A percentile compares a stretch with the other conserved stretches of the same genome.
Evolutionary conservation across 92 coral and sea anemone genomes (phyloP).

Genomic region (Ricordea florida): DNA sequence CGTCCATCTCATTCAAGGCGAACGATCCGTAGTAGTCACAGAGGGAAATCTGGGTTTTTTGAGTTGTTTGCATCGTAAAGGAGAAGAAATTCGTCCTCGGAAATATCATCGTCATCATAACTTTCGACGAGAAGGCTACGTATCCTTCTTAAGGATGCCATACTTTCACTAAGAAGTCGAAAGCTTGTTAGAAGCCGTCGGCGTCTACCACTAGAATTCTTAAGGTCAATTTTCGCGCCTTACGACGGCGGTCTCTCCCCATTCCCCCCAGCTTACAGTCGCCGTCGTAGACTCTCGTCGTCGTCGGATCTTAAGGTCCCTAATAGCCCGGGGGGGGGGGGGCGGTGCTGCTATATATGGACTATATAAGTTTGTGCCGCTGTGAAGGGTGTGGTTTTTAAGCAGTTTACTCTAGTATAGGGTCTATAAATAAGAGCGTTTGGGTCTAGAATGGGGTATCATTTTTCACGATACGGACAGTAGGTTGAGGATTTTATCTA

Average conservation of each 20-base stretch:
- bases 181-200: conserved; percentile 13
- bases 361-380: no score
- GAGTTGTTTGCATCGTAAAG: conserved; percentile 10
- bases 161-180: background rate
- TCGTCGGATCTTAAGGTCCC: no score
- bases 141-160: background rate
- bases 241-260: conserved; percentile 1
- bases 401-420: no score
- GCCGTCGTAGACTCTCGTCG: background rate
- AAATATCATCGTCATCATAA: conserved; percentile 14
- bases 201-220: conserved; percentile 2
- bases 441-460: no score
- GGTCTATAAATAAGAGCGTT: no score
- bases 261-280: background rate
- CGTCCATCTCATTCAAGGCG: conserved; percentile 22
- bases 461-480: no score
- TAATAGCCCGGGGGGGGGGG: no score
- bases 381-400: no score
- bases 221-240: background rate
- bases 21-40: conserved; percentile 4
- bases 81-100: background rate
- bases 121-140: conserved; percentile 10
- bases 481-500: no score
- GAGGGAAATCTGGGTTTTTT: conserved; percentile 14
- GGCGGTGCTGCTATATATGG: no score